Percentiles rank a stretch among this genome's conserved stretches.
phyloP scores from a whole-genome alignment of 2,113 vertebrate genomes.

The Caloenas nicobarica region DNA sequence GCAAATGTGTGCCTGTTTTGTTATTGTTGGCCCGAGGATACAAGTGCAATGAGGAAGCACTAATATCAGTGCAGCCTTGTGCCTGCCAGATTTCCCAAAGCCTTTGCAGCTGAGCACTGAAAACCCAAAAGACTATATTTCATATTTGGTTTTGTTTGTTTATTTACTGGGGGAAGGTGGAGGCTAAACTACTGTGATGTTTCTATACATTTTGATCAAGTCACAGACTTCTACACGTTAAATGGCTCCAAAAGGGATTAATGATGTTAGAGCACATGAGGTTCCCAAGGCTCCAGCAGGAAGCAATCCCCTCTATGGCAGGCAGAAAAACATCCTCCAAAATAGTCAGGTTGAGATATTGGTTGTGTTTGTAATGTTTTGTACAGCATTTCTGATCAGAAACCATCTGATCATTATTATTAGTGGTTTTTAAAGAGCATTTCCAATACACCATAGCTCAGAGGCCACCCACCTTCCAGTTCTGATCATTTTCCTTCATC shows the following conservation, averaged over 20 bases:
- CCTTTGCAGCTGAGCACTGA: neutral
- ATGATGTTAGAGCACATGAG: neutral
- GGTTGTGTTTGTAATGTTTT: neutral
- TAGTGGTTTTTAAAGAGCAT: neutral
- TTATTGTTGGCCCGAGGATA: neutral
- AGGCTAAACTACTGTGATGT: neutral
- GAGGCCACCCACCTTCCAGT: neutral
- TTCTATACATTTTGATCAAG: neutral
- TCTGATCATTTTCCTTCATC: neutral
- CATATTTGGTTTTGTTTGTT: neutral
- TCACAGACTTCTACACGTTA: neutral
- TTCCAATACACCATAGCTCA: neutral
- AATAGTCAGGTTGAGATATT: neutral
- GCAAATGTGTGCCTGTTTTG: neutral
- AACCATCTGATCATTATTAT: neutral
- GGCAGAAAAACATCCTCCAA: neutral
- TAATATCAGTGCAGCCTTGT: neutral
- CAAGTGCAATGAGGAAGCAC: neutral
- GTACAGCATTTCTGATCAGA: neutral
- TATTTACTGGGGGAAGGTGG: neutral
- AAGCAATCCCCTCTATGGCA: neutral
- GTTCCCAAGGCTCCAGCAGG: neutral
- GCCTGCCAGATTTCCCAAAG: neutral
- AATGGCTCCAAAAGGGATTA: neutral
- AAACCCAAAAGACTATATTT: neutral